Evolutionary conservation across 1,140 invertebrate genomes (phyloP), one percentile per base, ranked within the genome.

Genomic region (Saccostrea cuccullata): DNA sequence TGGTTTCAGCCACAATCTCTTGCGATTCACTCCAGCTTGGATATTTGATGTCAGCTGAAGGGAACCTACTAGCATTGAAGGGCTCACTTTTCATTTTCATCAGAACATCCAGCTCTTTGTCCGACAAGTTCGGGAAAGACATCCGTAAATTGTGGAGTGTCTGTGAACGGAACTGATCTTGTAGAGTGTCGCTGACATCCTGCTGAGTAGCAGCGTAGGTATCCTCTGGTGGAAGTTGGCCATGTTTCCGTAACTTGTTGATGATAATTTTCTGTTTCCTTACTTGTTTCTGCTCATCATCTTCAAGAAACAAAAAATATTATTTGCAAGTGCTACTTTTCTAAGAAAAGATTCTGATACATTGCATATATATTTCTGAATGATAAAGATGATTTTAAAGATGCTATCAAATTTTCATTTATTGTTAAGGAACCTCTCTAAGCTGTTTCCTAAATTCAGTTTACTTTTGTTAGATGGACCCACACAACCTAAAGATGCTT

Each of bases 201-300:
- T 84, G 64, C 23, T 85, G 83, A 3, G 92, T 90, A 12, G 86
- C 90, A 40, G 90, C 86, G 82, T 91, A 92, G 0, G 89, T 91
- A 20, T 94, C 93, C 58, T 93, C 91, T 2, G 91, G 90, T 20
- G 92, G 90, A 23, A 88, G 87, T 23, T 92, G 90, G 1, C 94
- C 93, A 87, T 92, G 91, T 55, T 93, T 91, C 13, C 92, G 91
- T 60, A 97, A 96, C 86, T 98, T 96, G 93, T 99, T 99, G 92
- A 97, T 97, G 93, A 98, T 97, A 86, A 99, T 98, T 95, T 99
- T 99, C 86, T 97, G 96, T 87, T 98, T 96, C 92, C 99, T 98
- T 47, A 97, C 96, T 13, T 97, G 96, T 93, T 99, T 98, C 91
- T 99, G 98, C 92, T 99, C 97, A 67, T 94, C 93, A 91, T 93